Conservation (phyloP, 2,888 invertebrate species). For the Drosophila aldrichi region DNA sequence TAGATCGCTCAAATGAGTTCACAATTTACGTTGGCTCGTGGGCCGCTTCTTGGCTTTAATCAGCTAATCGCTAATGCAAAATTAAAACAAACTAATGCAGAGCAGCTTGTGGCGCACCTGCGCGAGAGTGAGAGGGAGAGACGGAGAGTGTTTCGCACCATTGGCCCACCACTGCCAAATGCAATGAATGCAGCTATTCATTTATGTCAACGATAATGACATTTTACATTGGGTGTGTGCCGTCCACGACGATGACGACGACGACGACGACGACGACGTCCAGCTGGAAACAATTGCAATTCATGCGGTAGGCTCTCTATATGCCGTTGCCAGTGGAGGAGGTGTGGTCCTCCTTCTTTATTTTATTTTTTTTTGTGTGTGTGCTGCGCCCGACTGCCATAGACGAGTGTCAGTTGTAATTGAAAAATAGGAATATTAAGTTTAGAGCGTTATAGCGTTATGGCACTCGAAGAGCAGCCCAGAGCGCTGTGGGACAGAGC, state of each 20-base stretch:
- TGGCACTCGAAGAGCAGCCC: neutral
- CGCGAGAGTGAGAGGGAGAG: slow-evolving; percentile 5
- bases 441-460: slow-evolving; percentile 66
- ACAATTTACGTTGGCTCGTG: slow-evolving; percentile 3
- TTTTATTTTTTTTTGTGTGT: neutral
- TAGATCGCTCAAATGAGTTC: slow-evolving; percentile 22
- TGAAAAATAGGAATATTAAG: slow-evolving; percentile 81
- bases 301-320: slow-evolving; percentile 68
- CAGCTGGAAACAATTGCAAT: slow-evolving; percentile 58
- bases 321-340: neutral
- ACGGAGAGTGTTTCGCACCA: slow-evolving; percentile 35
- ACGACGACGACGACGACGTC: slow-evolving; percentile 23
- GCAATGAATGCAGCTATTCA: slow-evolving; percentile 84
- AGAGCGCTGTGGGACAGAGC: slow-evolving; percentile 2
- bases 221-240: slow-evolving; percentile 81
- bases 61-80: slow-evolving; percentile 69
- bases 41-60: slow-evolving; percentile 67
- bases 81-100: slow-evolving; percentile 63
- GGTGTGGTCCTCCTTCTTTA: neutral
- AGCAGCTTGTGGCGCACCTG: slow-evolving; percentile 20
- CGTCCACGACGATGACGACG: slow-evolving; percentile 32
- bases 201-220: slow-evolving; percentile 84
- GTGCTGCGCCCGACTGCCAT: slow-evolving; percentile 66
- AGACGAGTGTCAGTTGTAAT: slow-evolving; percentile 82
- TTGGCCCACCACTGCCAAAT: slow-evolving; percentile 74